Evolutionary conservation across 2,797 vertebrate species (phyloP), one percentile per base, ranked within the genome.

Genomic region (Odontamblyopus lacepedii): DNA sequence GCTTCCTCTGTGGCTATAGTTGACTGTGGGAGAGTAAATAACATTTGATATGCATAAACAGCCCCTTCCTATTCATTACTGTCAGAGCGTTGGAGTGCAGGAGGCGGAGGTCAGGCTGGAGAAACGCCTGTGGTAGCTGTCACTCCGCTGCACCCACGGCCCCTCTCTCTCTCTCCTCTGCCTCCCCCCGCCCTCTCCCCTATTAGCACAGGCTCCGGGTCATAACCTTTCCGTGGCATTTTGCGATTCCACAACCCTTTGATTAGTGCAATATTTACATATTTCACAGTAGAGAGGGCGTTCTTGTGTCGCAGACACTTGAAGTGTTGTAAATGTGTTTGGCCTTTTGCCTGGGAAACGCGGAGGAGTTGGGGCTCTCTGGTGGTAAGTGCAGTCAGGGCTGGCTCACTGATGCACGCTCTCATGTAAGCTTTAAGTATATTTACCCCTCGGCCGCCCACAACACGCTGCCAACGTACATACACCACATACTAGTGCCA

Each of bases 251-350:
- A 92, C 95, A 96, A 95, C 89, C 94, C 95, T 95, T 95, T 96
- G 95, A 96, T 96, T 95, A 97, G 95, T 91, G 93, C 93, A 93
- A 87, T 95, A 96, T 96, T 96, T 96, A 95, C 96, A 97, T 95
- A 96, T 94, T 92, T 94, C 94, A 92, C 93, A 83, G 93, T 87
- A 87, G 92, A 95, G 95, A 92, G 90, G 91, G 89, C 83, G 85
- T 92, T 91, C 90, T 78, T 90, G 93, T 93, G 85, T 92, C 89
- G 93, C 93, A 93, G 87, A 94, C 86, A 92, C 95, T 94, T 92
- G 91, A 95, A 94, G 94, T 93, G 92, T 91, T 95, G 93, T 94
- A 95, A 95, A 95, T 95, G 93, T 89, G 87, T 95, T 93, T 96
- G 94, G 95, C 95, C 95, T 97, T 96, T 96, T 94, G 94, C 96